Conservation (phyloP, 2,797 vertebrate species). For the Pogoniulus pusillus region DNA sequence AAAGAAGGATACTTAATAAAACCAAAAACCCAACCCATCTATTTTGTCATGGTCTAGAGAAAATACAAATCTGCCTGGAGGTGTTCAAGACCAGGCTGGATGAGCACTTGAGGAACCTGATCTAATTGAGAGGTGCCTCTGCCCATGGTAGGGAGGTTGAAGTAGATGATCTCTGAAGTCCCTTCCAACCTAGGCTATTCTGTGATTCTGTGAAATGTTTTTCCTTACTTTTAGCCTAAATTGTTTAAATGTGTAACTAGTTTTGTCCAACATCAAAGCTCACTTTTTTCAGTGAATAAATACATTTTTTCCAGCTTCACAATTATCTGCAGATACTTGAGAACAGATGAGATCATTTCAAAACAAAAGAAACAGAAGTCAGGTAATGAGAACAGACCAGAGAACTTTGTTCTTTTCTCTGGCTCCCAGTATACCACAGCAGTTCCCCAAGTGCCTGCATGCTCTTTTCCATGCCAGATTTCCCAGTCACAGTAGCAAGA, state of each 20-base stretch:
- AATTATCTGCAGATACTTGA: not conserved
- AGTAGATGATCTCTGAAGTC: no score
- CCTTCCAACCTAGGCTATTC: no score
- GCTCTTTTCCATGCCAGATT: not conserved
- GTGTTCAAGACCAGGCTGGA: no score
- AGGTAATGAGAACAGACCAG: not conserved
- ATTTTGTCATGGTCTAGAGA: not conserved
- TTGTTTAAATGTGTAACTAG: not conserved
- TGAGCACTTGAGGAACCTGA: no score
- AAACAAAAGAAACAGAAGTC: not conserved
- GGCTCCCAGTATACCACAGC: not conserved
- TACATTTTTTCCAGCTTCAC: not conserved
- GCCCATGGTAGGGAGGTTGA: no score
- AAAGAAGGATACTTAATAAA: not conserved
- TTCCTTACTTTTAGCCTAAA: conserved; percentile 3
- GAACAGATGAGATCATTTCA: not conserved
- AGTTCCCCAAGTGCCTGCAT: not conserved
- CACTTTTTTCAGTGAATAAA: not conserved
- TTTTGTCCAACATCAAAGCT: not conserved
- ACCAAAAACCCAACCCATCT: not conserved
- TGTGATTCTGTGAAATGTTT: not conserved
- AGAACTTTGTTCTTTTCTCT: not conserved
- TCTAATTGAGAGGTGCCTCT: no score
- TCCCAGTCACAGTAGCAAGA: not conserved
- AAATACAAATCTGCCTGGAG: not conserved